A percentile compares a stretch with the other conserved stretches of the same genome.
Evolutionary conservation across 1,140 invertebrate genomes (phyloP).

Genomic region (Cydia amplana): DNA sequence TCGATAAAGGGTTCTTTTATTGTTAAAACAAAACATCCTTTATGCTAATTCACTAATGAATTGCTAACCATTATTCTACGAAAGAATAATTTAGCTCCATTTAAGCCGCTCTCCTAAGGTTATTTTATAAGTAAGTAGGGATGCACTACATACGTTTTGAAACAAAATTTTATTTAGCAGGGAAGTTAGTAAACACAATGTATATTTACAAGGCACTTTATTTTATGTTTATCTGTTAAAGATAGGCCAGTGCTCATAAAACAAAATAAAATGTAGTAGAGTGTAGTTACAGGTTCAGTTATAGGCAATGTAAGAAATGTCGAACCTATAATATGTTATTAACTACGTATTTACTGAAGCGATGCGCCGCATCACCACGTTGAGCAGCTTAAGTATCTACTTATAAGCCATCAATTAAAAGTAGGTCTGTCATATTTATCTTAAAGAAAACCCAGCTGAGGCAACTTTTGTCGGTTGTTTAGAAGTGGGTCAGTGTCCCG

Average conservation of each 20-base stretch:
- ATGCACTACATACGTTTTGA: neutral
- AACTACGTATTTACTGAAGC: neutral
- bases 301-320: too few species aligned
- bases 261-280: neutral
- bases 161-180: neutral
- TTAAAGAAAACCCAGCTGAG: constrained; percentile 51
- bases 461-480: constrained; percentile 53
- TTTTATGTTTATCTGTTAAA: neutral
- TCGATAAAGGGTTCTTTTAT: constrained; percentile 21
- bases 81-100: constrained; percentile 24
- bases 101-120: neutral
- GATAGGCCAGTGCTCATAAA: neutral
- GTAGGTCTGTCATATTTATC: constrained; percentile 36
- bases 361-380: neutral
- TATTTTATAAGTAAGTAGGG: neutral
- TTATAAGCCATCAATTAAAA: constrained; percentile 2
- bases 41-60: constrained; percentile 32
- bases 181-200: neutral
- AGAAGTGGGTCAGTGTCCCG: constrained; percentile 72
- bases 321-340: neutral
- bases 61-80: constrained; percentile 21
- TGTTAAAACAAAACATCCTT: constrained; percentile 33
- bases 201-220: too few species aligned
- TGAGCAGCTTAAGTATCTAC: neutral
- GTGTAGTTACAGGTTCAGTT: too few species aligned